Percentiles rank a stretch among this genome's conserved stretches.
These are phyloP conservation scores for Hemithea aestivaria DNA, from an alignment of 2,888 invertebrate species.

Conservation along the genomic window DNA sequence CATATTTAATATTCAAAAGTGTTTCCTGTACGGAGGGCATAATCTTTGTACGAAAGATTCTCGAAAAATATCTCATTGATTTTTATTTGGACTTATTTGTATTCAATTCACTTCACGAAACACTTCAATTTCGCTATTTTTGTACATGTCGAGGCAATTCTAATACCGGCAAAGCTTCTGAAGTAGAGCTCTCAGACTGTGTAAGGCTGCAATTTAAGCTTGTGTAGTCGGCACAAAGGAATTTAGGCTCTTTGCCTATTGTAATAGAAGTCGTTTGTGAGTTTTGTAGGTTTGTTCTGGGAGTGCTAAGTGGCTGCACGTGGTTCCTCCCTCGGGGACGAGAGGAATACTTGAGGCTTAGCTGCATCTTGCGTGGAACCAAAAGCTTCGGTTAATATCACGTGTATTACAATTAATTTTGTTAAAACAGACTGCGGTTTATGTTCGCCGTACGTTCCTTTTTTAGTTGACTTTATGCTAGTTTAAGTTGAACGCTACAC, in stretches of 20 bases:
- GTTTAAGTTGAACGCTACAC: too few relatives aligned
- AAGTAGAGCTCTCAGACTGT: conserved; percentile 65
- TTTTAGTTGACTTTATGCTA: too few relatives aligned
- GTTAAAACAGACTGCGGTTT: conserved; percentile 46
- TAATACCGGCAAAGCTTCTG: conserved; percentile 66
- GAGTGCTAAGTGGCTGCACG: conserved; percentile 73
- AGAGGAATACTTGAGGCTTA: conserved; percentile 59
- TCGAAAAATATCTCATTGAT: conserved; percentile 36
- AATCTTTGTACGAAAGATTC: conserved; percentile 24
- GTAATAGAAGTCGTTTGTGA: conserved; percentile 42
- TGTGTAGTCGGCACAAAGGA: conserved; percentile 41
- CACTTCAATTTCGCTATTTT: conserved; percentile 67
- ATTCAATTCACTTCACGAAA: conserved; percentile 58
- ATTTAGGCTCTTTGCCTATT: conserved; percentile 50
- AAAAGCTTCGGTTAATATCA: conserved; percentile 59
- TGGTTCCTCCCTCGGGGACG: conserved; percentile 57
- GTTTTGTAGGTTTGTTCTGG: conserved; percentile 49
- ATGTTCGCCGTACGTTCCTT: conserved; percentile 9
- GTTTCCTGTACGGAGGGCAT: conserved; percentile 24
- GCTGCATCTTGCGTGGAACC: conserved; percentile 68
- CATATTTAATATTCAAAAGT: conserved; percentile 33
- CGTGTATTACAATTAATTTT: conserved; percentile 65
- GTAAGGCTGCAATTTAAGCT: conserved; percentile 57
- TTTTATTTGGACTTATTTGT: conserved; percentile 43
- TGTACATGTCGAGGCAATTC: conserved; percentile 68